A percentile compares a stretch with the other conserved stretches of the same genome.
Evolutionary conservation across 2,888 invertebrate species (phyloP).

Genomic region (Oscheius sp.): DNA sequence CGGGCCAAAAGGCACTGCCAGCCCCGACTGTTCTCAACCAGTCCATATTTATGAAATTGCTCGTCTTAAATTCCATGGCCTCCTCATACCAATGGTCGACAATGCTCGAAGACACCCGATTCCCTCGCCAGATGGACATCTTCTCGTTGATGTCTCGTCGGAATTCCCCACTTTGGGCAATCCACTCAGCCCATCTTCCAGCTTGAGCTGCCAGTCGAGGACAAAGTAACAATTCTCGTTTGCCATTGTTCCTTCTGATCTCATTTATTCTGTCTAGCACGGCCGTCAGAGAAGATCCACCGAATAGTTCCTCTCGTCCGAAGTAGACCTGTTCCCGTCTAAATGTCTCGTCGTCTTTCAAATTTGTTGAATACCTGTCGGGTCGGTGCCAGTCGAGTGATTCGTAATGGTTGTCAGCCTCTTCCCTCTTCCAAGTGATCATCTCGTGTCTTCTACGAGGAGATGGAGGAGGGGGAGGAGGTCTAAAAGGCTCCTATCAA

Average conservation of each 20-base stretch:
- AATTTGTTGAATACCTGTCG: neutral
- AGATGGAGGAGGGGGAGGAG: neutral
- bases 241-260: slow-evolving; percentile 27
- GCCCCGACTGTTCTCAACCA: slow-evolving; percentile 36
- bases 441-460: slow-evolving; percentile 12
- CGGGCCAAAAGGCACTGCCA: slow-evolving; percentile 23
- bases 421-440: slow-evolving; percentile 14
- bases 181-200: slow-evolving; percentile 48
- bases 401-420: slow-evolving; percentile 8
- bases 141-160: slow-evolving; percentile 31
- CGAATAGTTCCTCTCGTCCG: slow-evolving; percentile 9
- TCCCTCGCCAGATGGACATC: slow-evolving; percentile 56
- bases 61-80: slow-evolving; percentile 46
- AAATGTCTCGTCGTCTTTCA: neutral
- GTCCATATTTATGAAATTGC: slow-evolving; percentile 32
- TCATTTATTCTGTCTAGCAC: slow-evolving; percentile 20
- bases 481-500: neutral
- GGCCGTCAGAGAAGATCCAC: neutral
- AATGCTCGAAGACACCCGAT: slow-evolving; percentile 42
- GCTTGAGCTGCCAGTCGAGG: slow-evolving; percentile 49
- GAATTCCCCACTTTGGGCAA: slow-evolving; percentile 47
- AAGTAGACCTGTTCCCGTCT: slow-evolving; percentile 27
- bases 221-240: slow-evolving; percentile 44
- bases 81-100: slow-evolving; percentile 56
- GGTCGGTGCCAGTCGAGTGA: slow-evolving; percentile 5